phyloP scores from a whole-genome alignment of 1,140 invertebrate genomes.

The Diuraphis noxia region DNA sequence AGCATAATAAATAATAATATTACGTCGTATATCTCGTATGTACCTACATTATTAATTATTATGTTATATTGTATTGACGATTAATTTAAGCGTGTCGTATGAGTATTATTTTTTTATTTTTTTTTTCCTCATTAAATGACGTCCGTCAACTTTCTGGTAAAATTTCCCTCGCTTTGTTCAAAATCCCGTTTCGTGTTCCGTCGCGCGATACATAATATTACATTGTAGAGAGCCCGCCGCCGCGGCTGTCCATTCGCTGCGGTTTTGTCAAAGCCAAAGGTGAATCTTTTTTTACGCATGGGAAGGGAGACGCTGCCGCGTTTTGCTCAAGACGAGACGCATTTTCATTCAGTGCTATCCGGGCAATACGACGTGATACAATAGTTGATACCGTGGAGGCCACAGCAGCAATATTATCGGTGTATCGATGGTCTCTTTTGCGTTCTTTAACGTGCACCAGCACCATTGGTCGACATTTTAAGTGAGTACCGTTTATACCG shows the following conservation, averaged over 20 bases:
- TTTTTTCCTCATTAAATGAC: not conserved
- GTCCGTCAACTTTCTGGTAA: not conserved
- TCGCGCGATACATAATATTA: not conserved
- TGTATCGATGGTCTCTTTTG: conserved; percentile 25
- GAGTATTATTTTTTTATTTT: not conserved
- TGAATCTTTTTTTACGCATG: conserved; percentile 38
- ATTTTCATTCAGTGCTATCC: conserved; percentile 49
- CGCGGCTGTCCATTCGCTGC: not conserved
- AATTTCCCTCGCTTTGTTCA: not conserved
- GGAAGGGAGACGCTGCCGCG: conserved; percentile 33
- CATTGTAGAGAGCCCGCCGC: not conserved
- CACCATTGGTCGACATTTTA: conserved; percentile 41
- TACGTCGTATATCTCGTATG: too few species aligned
- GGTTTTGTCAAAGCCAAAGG: conserved; percentile 35
- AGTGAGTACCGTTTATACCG: not conserved
- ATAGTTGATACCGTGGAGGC: not conserved
- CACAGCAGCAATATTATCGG: not conserved
- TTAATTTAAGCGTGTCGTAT: not conserved
- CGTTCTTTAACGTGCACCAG: conserved; percentile 13
- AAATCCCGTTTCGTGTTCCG: not conserved
- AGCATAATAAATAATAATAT: not conserved
- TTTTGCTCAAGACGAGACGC: conserved; percentile 42
- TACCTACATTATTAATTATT: not conserved
- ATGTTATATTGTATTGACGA: not conserved
- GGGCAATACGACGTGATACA: not conserved